Evolutionary conservation across 2,797 vertebrate genomes (phyloP), one percentile per base, ranked within the genome.

Genomic region (Sandelia bainsii): DNA sequence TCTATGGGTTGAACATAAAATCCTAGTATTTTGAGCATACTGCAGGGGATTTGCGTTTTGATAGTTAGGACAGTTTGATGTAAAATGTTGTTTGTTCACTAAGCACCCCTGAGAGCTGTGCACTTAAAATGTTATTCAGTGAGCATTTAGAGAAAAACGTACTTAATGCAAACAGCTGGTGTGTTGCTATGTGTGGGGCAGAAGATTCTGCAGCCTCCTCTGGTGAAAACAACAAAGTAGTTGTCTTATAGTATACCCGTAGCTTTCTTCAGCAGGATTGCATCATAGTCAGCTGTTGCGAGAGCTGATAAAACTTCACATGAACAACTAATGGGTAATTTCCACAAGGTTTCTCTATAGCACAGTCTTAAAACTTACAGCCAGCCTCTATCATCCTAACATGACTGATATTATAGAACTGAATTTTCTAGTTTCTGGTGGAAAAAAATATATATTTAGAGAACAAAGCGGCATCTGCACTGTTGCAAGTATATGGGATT

Each of bases 31-130:
- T 75, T 61, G 52, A 67, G 54, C 46, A 52, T 1, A 32, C 53
- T 62, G 29, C 9, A 1, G 61, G 62, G 77, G 57, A 77, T 80
- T 76, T 70, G 71, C 44, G 59, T 46, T 53, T 77, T 61, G 65
- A 52, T 69, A 77, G 49, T 87, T 81, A 77, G 72, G 77, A 74
- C 77, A 79, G 66, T 76, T 74, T 83, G 75, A 90, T 85, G 59
- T 67, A 73, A 87, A 84, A 75, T 72, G 62, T 78, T 72, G 72
- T 81, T 87, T 87, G 83, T 78, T 84, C 70, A 66, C 48, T 54
- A 68, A 66, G 77, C 72, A 51, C 79, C 67, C 37, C 42, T 58
- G 76, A 72, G 85, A 83, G 20, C 19, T 79, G 16, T 65, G 52
- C 8, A 22, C 63, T n/a, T 45, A 45, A 45, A n/a, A n/a, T 45